Conservation (phyloP, 2,888 invertebrate genomes). For the Bursaphelenchus okinawaensis region DNA sequence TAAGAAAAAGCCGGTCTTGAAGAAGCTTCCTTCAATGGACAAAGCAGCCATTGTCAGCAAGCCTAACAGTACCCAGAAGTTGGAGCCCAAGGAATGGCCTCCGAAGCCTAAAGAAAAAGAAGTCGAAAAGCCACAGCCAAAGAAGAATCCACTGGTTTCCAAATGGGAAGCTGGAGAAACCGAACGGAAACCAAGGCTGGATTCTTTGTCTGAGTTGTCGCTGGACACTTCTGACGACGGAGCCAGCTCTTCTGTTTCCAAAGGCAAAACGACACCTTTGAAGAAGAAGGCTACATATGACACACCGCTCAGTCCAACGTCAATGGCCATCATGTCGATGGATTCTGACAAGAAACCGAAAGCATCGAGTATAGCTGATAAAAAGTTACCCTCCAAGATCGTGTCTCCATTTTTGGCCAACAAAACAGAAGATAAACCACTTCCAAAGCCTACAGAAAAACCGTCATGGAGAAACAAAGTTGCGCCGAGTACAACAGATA, state of each 20-base stretch:
- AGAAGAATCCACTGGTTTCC: not conserved
- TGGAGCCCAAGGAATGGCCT: not conserved
- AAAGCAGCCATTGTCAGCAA: not conserved
- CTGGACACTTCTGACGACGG: not conserved
- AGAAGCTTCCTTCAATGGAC: not conserved
- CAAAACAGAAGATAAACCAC: not conserved
- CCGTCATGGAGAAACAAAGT: not conserved
- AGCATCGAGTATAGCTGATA: not conserved
- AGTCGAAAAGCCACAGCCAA: not conserved
- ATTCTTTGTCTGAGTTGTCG: not conserved
- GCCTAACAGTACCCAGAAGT: not conserved
- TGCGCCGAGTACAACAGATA: not conserved
- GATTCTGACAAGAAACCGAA: not conserved
- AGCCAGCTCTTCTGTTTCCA: not conserved
- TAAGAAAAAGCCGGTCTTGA: not conserved
- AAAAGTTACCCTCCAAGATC: not conserved
- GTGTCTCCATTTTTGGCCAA: not conserved
- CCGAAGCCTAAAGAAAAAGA: not conserved
- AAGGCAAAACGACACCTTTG: not conserved
- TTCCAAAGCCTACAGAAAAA: too few relatives aligned
- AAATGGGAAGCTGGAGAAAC: not conserved
- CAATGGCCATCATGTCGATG: not conserved
- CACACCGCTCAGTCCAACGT: not conserved
- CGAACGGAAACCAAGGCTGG: not conserved
- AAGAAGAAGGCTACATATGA: not conserved